Evolutionary conservation across 2,797 vertebrate species (phyloP).

Genomic region (Sarcophilus harrisii): DNA sequence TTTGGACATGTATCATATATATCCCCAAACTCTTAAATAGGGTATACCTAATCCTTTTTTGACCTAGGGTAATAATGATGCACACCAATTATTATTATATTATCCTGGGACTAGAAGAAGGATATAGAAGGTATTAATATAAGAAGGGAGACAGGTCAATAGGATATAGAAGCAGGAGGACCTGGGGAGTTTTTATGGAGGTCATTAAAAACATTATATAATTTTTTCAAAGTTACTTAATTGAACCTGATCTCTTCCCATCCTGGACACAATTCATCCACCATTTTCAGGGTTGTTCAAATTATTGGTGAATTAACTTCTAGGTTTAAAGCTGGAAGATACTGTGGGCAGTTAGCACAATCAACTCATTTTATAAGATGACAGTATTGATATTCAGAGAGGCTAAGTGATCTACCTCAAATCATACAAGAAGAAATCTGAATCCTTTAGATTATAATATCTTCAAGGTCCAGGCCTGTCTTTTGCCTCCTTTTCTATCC

Average conservation of each 20-base stretch:
- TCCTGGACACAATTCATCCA: neutral
- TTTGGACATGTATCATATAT: too few species aligned
- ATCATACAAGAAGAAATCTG: neutral
- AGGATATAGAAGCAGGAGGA: neutral
- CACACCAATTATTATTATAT: too few species aligned
- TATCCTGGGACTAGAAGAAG: too few species aligned
- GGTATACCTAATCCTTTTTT: too few species aligned
- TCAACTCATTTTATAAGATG: neutral
- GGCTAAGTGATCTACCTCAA: neutral
- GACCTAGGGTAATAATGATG: too few species aligned
- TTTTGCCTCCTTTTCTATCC: neutral
- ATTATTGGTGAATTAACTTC: neutral
- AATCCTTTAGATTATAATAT: neutral
- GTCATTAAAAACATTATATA: neutral
- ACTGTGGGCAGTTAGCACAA: slow-evolving; percentile 15
- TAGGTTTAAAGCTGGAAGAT: slow-evolving; percentile 10
- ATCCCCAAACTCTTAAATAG: too few species aligned
- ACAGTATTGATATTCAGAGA: neutral
- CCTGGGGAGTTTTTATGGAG: neutral
- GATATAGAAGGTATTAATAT: neutral
- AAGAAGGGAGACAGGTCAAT: neutral
- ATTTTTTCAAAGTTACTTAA: neutral
- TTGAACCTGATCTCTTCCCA: neutral
- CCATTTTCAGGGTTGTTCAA: neutral
- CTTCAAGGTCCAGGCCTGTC: neutral